These are phyloP conservation scores for Euzophera pinguis DNA, from an alignment of 2,888 invertebrate species.

Conservation along the genomic window DNA sequence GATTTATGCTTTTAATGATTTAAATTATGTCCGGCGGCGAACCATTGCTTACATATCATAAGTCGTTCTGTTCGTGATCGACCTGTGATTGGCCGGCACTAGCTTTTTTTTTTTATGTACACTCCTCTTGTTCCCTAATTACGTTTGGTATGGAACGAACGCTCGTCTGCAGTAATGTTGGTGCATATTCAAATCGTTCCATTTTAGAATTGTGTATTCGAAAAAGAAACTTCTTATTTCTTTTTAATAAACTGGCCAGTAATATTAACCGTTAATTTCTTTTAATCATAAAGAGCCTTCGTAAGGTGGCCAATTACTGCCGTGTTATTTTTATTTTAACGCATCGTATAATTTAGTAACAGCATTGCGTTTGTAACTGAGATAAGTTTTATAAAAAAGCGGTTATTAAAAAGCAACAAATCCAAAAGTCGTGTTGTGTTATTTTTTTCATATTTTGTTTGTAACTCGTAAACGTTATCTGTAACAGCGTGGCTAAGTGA, in stretches of 20 bases:
- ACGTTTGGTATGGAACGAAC: slow-evolving; percentile 51
- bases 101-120: slow-evolving; percentile 40
- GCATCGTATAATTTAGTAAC: slow-evolving; percentile 10
- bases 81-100: slow-evolving; percentile 56
- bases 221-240: slow-evolving; percentile 22
- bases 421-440: slow-evolving; percentile 23
- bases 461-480: slow-evolving; percentile 69
- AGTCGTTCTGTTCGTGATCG: slow-evolving; percentile 52
- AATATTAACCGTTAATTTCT: slow-evolving; percentile 3
- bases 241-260: slow-evolving; percentile 2
- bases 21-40: slow-evolving; percentile 69
- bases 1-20: slow-evolving; percentile 74
- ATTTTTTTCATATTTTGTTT: slow-evolving; percentile 50
- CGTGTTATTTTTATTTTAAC: slow-evolving; percentile 5
- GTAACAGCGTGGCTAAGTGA: slow-evolving; percentile 75
- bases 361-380: slow-evolving; percentile 3
- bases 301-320: slow-evolving; percentile 8
- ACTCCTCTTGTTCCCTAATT: slow-evolving; percentile 60
- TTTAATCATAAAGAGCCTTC: slow-evolving; percentile 7
- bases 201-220: slow-evolving; percentile 32
- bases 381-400: slow-evolving; percentile 18
- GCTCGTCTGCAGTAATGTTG: slow-evolving; percentile 46
- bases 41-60: slow-evolving; percentile 37
- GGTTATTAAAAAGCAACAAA: slow-evolving; percentile 36
- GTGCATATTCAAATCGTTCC: slow-evolving; percentile 34